Conservation (phyloP, 2,888 invertebrate species). For the Apodemia duryi region DNA sequence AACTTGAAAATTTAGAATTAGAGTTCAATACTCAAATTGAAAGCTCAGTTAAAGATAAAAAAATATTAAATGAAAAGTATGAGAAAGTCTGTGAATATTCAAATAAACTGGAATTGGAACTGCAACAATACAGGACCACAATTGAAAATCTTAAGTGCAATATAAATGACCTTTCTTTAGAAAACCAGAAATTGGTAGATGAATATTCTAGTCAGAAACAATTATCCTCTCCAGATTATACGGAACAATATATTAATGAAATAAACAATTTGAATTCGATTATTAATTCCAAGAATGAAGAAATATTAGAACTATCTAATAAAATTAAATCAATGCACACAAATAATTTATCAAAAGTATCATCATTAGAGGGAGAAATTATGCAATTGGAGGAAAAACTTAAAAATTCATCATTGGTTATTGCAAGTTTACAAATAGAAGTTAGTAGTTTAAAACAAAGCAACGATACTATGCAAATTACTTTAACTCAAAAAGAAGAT, state of each 20-base stretch:
- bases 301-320: constrained; percentile 56
- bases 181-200: constrained; percentile 53
- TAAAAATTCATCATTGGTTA: constrained; percentile 36
- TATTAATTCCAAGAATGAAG: constrained; percentile 68
- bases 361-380: constrained; percentile 48
- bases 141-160: constrained; percentile 53
- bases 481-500: constrained; percentile 51
- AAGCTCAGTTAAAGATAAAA: constrained; percentile 69
- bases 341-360: constrained; percentile 40
- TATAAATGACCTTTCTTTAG: constrained; percentile 51
- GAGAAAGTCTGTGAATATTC: constrained; percentile 72
- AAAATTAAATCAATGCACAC: constrained; percentile 47
- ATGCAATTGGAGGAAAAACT: constrained; percentile 54
- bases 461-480: constrained; percentile 46
- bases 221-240: constrained; percentile 54
- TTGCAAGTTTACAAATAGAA: constrained; percentile 42
- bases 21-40: constrained; percentile 69
- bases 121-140: constrained; percentile 55
- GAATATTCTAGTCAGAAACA: constrained; percentile 41
- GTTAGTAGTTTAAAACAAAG: constrained; percentile 40
- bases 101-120: constrained; percentile 48
- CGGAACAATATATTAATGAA: constrained; percentile 74
- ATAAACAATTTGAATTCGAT: constrained; percentile 77
- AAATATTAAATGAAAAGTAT: constrained; percentile 66
- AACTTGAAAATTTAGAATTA: constrained; percentile 65